Evolutionary conservation across 1,140 invertebrate species (phyloP).

Genomic region (Scaptodrosophila lebanonensis): DNA sequence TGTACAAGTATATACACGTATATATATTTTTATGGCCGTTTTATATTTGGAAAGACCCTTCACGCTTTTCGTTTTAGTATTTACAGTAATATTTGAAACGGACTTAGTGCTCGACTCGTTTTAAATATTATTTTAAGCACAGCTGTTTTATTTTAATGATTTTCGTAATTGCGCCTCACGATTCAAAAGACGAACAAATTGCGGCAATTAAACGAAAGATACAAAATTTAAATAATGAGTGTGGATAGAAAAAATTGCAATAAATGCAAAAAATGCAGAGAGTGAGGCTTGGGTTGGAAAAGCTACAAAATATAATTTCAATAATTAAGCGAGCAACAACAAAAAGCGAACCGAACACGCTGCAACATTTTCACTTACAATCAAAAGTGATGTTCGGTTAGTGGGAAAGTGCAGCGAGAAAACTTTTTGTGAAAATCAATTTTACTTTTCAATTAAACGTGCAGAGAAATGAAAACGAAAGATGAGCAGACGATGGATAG

Average conservation of each 20-base stretch:
- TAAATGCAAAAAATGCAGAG: constrained; percentile 37
- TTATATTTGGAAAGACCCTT: no score
- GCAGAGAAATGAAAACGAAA: constrained; percentile 4
- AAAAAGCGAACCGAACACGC: constrained; percentile 19
- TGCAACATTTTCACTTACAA: constrained; percentile 38
- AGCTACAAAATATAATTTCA: constrained; percentile 1
- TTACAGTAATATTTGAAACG: no score
- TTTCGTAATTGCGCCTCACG: constrained; percentile 26
- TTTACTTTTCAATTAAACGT: constrained; percentile 65
- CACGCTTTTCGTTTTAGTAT: no score
- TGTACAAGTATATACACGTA: no score
- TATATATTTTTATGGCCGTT: no score
- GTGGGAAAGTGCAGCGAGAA: no score
- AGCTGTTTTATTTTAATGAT: constrained; percentile 28
- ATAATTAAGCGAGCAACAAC: constrained; percentile 6
- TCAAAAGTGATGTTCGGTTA: constrained; percentile 1
- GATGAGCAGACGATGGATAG: not conserved
- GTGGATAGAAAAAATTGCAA: constrained; percentile 26
- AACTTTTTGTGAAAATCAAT: constrained; percentile 42
- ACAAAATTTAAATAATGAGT: constrained; percentile 12
- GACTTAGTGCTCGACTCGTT: no score
- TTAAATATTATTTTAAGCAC: no score
- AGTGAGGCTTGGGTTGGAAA: no score
- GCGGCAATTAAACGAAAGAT: constrained; percentile 23
- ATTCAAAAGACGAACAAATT: constrained; percentile 20